These are phyloP conservation scores for Artemia sp. DNA, from an alignment of 2,888 invertebrate species.

Conservation along the genomic window DNA sequence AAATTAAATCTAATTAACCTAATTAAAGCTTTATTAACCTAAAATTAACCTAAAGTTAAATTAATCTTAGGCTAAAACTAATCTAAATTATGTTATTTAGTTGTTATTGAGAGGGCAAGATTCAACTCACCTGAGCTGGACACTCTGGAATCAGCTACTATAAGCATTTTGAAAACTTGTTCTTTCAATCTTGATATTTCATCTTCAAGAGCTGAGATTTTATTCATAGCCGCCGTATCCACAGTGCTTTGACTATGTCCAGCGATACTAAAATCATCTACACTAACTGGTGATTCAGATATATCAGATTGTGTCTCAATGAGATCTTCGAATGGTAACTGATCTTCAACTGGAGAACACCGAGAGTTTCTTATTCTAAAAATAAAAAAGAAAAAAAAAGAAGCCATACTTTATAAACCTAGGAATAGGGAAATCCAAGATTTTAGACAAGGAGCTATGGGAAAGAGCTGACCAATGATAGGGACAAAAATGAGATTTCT, in stretches of 20 bases:
- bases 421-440: no score
- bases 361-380: background rate
- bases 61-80: no score
- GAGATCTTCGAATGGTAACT: conserved; percentile 17
- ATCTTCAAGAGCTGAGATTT: conserved; percentile 22
- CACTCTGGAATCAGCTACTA: conserved; percentile 3
- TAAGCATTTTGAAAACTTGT: conserved; percentile 21
- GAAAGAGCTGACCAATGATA: no score
- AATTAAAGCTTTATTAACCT: no score
- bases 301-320: conserved; percentile 16
- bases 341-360: conserved; percentile 15
- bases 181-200: conserved; percentile 21
- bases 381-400: background rate
- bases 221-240: conserved; percentile 21
- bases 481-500: no score
- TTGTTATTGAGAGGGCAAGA: no score
- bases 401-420: no score
- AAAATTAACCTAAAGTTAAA: no score
- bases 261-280: conserved; percentile 16
- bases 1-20: no score
- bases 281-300: conserved; percentile 19
- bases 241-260: conserved; percentile 21
- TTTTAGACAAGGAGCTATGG: no score
- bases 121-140: conserved; percentile 4
- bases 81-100: no score